Percentiles rank a stretch among this genome's conserved stretches.
These are phyloP conservation scores for Pyrrhia umbra DNA, from an alignment of 2,888 invertebrate species.

Conservation along the genomic window DNA sequence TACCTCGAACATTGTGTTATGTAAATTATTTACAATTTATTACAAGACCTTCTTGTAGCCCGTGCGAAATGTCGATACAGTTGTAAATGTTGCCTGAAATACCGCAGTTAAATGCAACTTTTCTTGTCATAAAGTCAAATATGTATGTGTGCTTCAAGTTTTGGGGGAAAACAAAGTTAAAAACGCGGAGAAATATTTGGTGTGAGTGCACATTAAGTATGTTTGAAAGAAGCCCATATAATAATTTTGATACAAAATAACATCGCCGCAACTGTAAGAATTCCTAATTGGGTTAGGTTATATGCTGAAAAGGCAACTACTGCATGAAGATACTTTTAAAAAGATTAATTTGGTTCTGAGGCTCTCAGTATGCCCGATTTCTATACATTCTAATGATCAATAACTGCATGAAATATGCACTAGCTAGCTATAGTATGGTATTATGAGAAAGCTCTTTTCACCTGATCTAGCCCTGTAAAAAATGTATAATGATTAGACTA, in stretches of 20 bases:
- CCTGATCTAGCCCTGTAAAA: too few species aligned
- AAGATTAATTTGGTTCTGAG: too few species aligned
- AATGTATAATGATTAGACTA: too few species aligned
- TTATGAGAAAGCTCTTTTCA: too few species aligned
- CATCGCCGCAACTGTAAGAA: background rate
- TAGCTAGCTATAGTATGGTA: too few species aligned
- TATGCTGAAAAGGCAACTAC: too few species aligned
- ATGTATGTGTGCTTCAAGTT: conserved; percentile 12
- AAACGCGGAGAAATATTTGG: conserved; percentile 7
- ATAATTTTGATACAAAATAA: background rate
- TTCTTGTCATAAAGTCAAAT: conserved; percentile 28
- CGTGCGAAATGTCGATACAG: conserved; percentile 38
- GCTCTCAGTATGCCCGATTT: too few species aligned
- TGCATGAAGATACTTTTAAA: too few species aligned
- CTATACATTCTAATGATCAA: too few species aligned
- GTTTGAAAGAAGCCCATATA: background rate
- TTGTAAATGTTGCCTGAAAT: conserved; percentile 14
- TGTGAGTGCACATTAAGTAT: background rate
- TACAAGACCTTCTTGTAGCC: conserved; percentile 32
- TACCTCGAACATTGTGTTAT: conserved; percentile 73
- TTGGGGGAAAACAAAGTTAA: background rate
- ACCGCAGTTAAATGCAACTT: conserved; percentile 26
- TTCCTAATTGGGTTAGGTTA: too few species aligned
- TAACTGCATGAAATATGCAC: too few species aligned
- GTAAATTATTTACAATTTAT: conserved; percentile 70